Evolutionary conservation across 2,888 invertebrate species (phyloP), one percentile per base, ranked within the genome.

Genomic region (Glaucopsyche alexis): DNA sequence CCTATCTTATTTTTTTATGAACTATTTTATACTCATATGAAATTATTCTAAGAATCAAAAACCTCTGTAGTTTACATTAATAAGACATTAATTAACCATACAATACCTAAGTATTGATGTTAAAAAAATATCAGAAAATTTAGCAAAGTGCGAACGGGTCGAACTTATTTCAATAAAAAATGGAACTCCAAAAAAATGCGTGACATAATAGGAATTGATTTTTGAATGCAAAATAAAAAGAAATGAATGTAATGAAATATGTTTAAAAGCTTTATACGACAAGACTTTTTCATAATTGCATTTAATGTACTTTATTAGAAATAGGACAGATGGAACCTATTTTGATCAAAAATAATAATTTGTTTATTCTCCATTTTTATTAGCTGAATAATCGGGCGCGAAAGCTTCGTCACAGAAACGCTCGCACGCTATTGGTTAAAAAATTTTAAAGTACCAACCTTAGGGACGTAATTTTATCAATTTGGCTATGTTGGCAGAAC

Each of bases 401-500:
- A 91, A 91, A 90, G 90, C 88, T 86, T 87, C 85, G 84, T 87
- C 85, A 87, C 78, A 78, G 81, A 81, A 85, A 85, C 84, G 78
- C 79, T 76, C 13, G 40, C 42, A 73, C 76, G 74, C 80, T 80
- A 92, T 93, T 92, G 91, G 92, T 77, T 76, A 42, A 82, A 79
- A 81, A 81, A 82, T 86, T 85, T 77, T 82, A 81, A 73, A 78
- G 82, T 89, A 85, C 92, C 92, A 93, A 92, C 91, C 60, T 85
- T 84, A 85, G 75, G 78, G 83, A 83, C 75, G 60, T 60, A 78
- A 77, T 71, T 78, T 81, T 78, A 81, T 80, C 81, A 83, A 82
- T 88, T 90, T 88, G 86, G 87, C 86, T 86, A 91, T 86, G 91
- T 92, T 92, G 92, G 89, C 91, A 89, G 85, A 87, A 88, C 85